These are phyloP conservation scores for Diuraphis noxia DNA, from an alignment of 1,140 invertebrate genomes.

Conservation along the genomic window DNA sequence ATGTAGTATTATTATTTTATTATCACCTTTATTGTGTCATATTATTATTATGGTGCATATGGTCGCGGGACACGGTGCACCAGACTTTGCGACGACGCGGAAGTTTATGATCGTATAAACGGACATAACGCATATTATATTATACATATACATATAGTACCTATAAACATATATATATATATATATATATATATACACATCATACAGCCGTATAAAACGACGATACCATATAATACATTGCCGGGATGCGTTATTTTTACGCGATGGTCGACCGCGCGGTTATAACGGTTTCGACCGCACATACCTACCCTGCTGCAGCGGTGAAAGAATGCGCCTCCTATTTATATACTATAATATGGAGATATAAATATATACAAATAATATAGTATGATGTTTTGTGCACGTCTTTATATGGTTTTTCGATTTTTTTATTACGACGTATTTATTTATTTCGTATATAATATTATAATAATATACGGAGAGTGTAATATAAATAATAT, in stretches of 20 bases:
- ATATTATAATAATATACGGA: too few species aligned
- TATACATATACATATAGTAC: too few species aligned
- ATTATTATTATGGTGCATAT: background rate
- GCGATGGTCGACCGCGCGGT: background rate
- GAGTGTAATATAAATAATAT: background rate
- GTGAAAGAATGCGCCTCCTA: background rate
- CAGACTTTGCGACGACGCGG: background rate
- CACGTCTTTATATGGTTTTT: background rate
- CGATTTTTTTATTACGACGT: conserved; percentile 2
- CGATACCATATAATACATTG: conserved; percentile 2
- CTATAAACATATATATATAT: too few species aligned
- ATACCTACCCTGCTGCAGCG: background rate
- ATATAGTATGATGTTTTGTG: background rate
- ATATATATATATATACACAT: background rate
- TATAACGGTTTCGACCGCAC: background rate
- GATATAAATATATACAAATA: background rate
- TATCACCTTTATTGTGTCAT: background rate
- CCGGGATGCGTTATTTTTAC: too few species aligned
- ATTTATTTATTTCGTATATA: background rate
- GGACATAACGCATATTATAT: background rate
- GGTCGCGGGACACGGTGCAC: background rate
- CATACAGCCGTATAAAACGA: background rate
- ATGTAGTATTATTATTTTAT: background rate
- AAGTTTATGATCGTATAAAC: background rate
- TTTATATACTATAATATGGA: background rate